Percentiles rank a stretch among this genome's conserved stretches.
These are phyloP conservation scores for Ischnus inquisitorius DNA, from an alignment of 2,888 invertebrate genomes.

Conservation along the genomic window DNA sequence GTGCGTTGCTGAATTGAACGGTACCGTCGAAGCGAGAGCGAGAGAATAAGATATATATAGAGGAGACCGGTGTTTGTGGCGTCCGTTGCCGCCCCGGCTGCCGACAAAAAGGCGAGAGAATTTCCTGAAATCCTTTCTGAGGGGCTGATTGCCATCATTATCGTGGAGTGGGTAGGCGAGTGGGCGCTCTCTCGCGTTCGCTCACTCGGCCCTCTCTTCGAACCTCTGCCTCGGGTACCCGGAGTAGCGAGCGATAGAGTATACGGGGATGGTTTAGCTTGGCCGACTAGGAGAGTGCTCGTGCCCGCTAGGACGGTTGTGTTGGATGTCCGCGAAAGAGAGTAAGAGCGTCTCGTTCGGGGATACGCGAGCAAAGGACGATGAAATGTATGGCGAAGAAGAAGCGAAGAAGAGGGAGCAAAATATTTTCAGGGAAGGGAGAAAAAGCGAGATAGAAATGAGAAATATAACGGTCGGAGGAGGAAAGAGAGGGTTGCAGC, in stretches of 20 bases:
- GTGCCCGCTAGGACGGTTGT: conserved; percentile 41
- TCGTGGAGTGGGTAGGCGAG: conserved; percentile 84
- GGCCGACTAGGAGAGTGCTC: conserved; percentile 44
- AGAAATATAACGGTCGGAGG: conserved; percentile 25
- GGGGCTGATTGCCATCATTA: conserved; percentile 86
- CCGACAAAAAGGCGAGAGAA: conserved; percentile 86
- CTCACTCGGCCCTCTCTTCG: conserved; percentile 8
- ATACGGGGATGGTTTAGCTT: conserved; percentile 49
- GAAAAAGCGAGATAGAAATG: conserved; percentile 42
- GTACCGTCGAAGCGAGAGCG: conserved; percentile 46
- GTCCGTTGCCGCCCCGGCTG: conserved; percentile 82
- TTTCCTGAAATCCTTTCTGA: conserved; percentile 86
- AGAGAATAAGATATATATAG: conserved; percentile 56
- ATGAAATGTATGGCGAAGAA: conserved; percentile 48
- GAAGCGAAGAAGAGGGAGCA: conserved; percentile 56
- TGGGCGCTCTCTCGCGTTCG: conserved; percentile 69
- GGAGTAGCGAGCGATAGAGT: conserved; percentile 8
- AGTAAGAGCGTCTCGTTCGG: conserved; percentile 48
- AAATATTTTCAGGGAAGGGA: conserved; percentile 23
- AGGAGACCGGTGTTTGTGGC: conserved; percentile 84
- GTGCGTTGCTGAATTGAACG: conserved; percentile 8
- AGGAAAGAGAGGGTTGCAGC: conserved; percentile 34
- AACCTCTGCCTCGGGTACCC: conserved; percentile 16
- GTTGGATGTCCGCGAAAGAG: conserved; percentile 40
- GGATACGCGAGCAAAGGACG: conserved; percentile 51